A percentile compares a stretch with the other conserved stretches of the same genome.
Conservation (phyloP, 2,113 vertebrate species). For the Chaenogobius annularis region DNA sequence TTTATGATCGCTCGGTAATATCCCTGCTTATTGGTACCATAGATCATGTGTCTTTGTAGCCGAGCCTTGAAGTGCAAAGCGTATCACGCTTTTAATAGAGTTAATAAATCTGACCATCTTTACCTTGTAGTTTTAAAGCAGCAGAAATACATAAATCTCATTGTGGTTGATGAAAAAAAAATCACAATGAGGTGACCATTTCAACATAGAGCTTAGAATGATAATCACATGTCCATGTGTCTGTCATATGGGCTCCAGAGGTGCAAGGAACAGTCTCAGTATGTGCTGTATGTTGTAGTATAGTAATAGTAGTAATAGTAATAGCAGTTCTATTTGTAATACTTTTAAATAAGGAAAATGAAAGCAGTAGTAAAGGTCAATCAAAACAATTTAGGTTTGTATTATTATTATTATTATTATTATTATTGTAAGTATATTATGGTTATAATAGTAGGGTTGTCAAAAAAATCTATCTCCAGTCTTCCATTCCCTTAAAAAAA, state of each 20-base stretch:
- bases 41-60: slow-evolving; percentile 58
- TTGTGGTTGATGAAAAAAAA: slow-evolving; percentile 14
- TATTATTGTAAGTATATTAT: no score
- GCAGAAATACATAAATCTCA: slow-evolving; percentile 25
- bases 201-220: background rate
- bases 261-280: background rate
- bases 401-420: no score
- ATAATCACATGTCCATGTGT: slow-evolving; percentile 21
- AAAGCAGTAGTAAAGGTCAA: no score
- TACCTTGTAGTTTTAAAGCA: slow-evolving; percentile 18
- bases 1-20: slow-evolving; percentile 39
- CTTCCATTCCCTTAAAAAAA: no score
- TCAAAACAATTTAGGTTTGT: no score
- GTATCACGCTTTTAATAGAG: slow-evolving; percentile 47
- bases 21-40: slow-evolving; percentile 34
- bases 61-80: slow-evolving; percentile 26
- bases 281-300: no score
- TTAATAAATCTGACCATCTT: slow-evolving; percentile 52
- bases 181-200: slow-evolving; percentile 37
- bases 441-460: no score
- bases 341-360: no score
- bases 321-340: no score
- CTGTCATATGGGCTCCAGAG: slow-evolving; percentile 12
- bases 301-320: no score
- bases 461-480: no score